Percentiles rank a stretch among this genome's conserved stretches.
Conservation (phyloP, 2,113 vertebrate species). For the Aptenodytes forsteri region DNA sequence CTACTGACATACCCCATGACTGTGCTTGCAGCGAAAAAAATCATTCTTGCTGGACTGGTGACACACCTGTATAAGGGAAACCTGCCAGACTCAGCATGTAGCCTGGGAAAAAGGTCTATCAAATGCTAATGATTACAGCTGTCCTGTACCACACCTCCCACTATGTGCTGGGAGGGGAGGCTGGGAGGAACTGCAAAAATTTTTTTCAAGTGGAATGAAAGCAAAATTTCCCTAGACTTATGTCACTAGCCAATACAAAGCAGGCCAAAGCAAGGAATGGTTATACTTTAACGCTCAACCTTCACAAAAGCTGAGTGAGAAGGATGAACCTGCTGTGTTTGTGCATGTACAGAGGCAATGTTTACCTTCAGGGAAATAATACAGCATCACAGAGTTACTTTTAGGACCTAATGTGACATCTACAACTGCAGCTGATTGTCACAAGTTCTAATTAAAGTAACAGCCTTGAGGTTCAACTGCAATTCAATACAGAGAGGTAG, state of each 20-base stretch:
- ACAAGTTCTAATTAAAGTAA: background rate
- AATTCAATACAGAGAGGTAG: background rate
- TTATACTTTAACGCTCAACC: background rate
- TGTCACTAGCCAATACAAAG: rapidly evolving
- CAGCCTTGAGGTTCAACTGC: background rate
- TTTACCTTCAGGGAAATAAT: background rate
- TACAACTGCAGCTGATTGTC: background rate
- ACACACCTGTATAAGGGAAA: background rate
- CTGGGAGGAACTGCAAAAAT: background rate
- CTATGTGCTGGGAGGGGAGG: background rate
- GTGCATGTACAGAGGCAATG: rapidly evolving
- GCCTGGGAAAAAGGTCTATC: background rate
- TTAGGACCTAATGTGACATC: background rate
- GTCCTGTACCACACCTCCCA: background rate
- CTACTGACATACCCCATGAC: background rate
- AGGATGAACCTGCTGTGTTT: background rate
- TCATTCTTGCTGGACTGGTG: background rate
- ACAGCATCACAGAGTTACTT: background rate
- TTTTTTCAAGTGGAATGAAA: background rate
- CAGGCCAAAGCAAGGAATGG: background rate
- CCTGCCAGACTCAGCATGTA: background rate
- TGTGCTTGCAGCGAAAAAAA: background rate
- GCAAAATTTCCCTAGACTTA: background rate
- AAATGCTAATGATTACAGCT: background rate
- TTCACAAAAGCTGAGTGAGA: background rate